Base-by-base conservation (phyloP, 2,888 invertebrate species). In the Lepidonotus clava region DNA sequence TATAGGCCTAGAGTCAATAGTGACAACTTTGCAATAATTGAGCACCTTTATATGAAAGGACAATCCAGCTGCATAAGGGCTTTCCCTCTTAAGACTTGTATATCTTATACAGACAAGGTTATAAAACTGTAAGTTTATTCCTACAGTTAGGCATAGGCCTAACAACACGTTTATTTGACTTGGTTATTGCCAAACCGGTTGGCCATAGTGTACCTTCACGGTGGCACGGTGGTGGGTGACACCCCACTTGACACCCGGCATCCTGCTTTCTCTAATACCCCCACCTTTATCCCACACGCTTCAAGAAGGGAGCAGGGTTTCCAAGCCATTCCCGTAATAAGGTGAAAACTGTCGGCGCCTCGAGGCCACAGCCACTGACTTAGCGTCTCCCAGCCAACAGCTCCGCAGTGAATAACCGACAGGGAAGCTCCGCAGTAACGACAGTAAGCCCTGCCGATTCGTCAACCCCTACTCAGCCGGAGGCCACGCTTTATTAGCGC, bases 231-330 rank as follows among this genome's bases (percentile, higher is more conserved):
- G n/a, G n/a, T n/a, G n/a, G 0, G 71, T 71, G 71, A 71, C 71
- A 71, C 71, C n/a, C 36, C 71, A 71, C 71, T 71, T 71, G 71
- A 71, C 71, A 71, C 71, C 71, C 36, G 38, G 71, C 38, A 71
- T 71, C 71, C 71, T 71, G 71, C 71, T 71, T 71, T 71, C 71
- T 71, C 71, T 71, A 71, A 71, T 71, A 38, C 71, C 71, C 38
- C 4, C 71, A 38, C 71, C 38, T 71, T 71, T 71, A 71, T 71
- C 71, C 71, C 36, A 0, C n/a, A n/a, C 5, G 71, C 71, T 38
- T 71, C 71, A 71, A 71, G 71, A 71, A 34, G 14, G 34, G 34
- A 4, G 34, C 21, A n/a, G n/a, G n/a, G 36, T 38, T 32, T 71
- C 71, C 71, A 34, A 71, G 71, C 71, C 71, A 71, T 71, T 38